Conservation (phyloP, 2,113 vertebrate species). For the Phylloscopus trochiloides region DNA sequence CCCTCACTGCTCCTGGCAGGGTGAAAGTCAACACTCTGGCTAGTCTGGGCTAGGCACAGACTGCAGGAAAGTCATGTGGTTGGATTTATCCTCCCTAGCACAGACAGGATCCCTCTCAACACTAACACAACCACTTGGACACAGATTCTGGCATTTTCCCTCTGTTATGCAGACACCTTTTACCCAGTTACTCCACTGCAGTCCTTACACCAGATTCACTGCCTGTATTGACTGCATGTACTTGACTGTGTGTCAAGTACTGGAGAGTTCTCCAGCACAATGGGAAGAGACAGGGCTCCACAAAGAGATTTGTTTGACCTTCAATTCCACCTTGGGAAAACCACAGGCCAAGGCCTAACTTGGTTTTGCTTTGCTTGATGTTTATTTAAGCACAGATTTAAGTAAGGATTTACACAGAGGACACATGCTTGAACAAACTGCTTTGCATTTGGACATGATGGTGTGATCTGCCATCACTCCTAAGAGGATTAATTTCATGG, state of each 20-base stretch:
- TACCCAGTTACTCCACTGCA: not conserved
- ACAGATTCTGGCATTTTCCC: not conserved
- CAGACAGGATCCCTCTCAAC: not conserved
- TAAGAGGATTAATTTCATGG: not conserved
- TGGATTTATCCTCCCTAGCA: not conserved
- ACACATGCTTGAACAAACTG: not conserved
- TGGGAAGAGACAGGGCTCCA: not conserved
- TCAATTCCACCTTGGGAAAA: not conserved
- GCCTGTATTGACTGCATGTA: accelerated
- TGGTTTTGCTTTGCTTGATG: not conserved
- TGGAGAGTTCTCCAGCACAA: not conserved
- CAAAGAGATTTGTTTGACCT: not conserved
- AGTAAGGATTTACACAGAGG: not conserved
- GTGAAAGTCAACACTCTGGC: not conserved
- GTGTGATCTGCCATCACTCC: not conserved
- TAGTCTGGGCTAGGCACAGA: not conserved
- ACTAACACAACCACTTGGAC: not conserved
- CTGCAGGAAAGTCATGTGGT: not conserved
- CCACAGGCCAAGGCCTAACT: not conserved
- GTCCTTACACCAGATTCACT: not conserved
- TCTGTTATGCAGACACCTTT: not conserved
- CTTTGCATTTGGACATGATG: not conserved
- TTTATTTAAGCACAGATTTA: not conserved
- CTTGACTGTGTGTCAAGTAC: not conserved
- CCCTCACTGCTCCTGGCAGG: not conserved